Conservation (phyloP, 1,140 invertebrate genomes). For the Hydropsyche tenuis region DNA sequence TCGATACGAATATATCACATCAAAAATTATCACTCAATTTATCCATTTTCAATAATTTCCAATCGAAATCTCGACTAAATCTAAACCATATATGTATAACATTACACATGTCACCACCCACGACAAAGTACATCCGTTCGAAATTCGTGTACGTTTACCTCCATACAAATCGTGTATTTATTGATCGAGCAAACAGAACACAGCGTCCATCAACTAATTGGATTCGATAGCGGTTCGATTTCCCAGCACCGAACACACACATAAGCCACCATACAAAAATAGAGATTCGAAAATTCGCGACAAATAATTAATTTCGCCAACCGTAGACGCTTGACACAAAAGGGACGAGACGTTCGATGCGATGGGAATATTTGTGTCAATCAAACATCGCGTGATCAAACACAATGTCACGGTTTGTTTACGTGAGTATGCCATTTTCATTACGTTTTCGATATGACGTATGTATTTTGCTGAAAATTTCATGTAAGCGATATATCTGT, state of each 20-base stretch:
- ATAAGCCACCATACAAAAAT: neutral
- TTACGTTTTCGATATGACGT: neutral
- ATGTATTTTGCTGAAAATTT: too few relatives aligned
- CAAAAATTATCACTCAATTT: too few relatives aligned
- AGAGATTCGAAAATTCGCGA: too few relatives aligned
- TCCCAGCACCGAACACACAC: neutral
- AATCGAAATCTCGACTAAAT: too few relatives aligned
- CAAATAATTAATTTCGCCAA: too few relatives aligned
- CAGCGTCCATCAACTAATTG: slow-evolving; percentile 40
- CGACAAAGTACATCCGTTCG: too few relatives aligned
- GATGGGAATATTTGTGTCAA: slow-evolving; percentile 12
- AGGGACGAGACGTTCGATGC: neutral
- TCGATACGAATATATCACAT: too few relatives aligned
- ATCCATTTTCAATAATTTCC: too few relatives aligned
- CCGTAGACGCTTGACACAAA: neutral
- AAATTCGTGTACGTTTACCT: slow-evolving; percentile 5
- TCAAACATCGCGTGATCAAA: slow-evolving; percentile 18
- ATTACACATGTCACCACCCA: too few relatives aligned
- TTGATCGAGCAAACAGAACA: slow-evolving; percentile 41
- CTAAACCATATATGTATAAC: too few relatives aligned
- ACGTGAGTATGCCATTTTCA: neutral
- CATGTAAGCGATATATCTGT: too few relatives aligned
- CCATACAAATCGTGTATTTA: slow-evolving; percentile 36
- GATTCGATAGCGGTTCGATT: slow-evolving; percentile 31
- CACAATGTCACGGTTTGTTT: neutral